phyloP scores from a whole-genome alignment of 2,113 vertebrate genomes.

The Ameiurus melas region DNA sequence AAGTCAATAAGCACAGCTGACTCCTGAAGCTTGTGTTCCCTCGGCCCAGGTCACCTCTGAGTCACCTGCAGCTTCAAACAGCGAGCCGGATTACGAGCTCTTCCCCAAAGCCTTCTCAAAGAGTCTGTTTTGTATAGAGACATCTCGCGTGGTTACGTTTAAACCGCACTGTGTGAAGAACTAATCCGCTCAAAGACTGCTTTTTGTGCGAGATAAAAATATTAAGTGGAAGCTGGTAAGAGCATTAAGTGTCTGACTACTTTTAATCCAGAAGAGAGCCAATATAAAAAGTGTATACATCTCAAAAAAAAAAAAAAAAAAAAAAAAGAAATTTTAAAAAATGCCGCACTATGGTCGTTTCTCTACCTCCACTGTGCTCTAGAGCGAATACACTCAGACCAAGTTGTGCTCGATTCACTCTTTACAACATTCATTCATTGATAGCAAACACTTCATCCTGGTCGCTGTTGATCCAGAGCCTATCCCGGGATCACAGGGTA shows the following conservation, averaged over 20 bases:
- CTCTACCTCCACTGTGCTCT: neutral
- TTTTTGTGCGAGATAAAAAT: slow-evolving; percentile 22
- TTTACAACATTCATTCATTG: neutral
- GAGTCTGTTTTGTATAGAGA: slow-evolving; percentile 9
- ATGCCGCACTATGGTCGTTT: neutral
- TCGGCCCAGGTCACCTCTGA: slow-evolving; percentile 28
- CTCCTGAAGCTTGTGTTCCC: neutral
- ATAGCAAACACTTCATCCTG: neutral
- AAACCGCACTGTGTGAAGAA: slow-evolving; percentile 15
- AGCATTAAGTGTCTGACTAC: neutral
- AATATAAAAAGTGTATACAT: neutral
- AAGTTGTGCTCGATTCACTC: neutral
- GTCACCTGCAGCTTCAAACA: slow-evolving; percentile 9
- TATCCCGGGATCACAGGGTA: neutral
- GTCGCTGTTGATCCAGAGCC: neutral
- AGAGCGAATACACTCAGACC: neutral
- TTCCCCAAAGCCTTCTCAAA: slow-evolving; percentile 15
- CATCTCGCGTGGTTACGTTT: neutral
- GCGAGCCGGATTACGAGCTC: slow-evolving; percentile 21
- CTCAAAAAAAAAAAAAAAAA: neutral
- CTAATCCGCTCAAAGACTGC: neutral
- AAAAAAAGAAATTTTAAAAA: too few relatives aligned
- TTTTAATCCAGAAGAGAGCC: neutral
- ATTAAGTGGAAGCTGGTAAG: neutral
- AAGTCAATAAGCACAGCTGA: slow-evolving; percentile 38